Percentiles rank a stretch among this genome's conserved stretches.
Evolutionary conservation across 2,113 vertebrate genomes (phyloP).

Genomic region (Podarcis muralis): DNA sequence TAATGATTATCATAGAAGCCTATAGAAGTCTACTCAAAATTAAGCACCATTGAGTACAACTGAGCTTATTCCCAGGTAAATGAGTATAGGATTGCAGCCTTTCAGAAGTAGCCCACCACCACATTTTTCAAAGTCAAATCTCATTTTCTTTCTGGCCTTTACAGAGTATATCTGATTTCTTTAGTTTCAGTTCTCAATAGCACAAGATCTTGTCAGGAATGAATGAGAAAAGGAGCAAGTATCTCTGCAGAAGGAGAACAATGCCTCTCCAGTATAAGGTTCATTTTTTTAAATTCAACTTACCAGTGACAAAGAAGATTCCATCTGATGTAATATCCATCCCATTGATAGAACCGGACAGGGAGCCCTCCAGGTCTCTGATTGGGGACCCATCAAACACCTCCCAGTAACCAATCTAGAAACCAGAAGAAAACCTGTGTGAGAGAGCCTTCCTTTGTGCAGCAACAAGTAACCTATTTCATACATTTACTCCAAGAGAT

Average conservation of each 20-base stretch:
- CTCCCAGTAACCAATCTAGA: conserved; percentile 90
- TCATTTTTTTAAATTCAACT: neutral
- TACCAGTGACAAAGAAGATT: conserved; percentile 85
- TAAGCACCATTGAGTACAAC: neutral
- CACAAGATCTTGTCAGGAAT: neutral
- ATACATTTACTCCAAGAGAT: neutral
- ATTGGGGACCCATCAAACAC: conserved; percentile 82
- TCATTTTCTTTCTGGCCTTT: neutral
- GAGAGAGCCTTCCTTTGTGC: neutral
- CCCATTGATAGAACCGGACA: conserved; percentile 83
- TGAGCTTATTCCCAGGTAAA: neutral
- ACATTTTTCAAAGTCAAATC: neutral
- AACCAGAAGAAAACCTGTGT: conserved; percentile 6
- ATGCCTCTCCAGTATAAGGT: neutral
- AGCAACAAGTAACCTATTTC: neutral
- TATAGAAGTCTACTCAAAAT: neutral
- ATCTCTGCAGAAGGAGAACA: neutral
- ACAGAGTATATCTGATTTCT: neutral
- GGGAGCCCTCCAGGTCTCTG: conserved; percentile 83
- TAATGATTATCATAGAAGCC: neutral
- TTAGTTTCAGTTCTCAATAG: neutral
- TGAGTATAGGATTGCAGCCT: neutral
- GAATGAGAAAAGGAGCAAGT: neutral
- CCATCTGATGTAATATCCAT: conserved; percentile 86
- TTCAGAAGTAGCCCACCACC: neutral